phyloP scores from a whole-genome alignment of 2,888 invertebrate species.

The Heliconius erato region DNA sequence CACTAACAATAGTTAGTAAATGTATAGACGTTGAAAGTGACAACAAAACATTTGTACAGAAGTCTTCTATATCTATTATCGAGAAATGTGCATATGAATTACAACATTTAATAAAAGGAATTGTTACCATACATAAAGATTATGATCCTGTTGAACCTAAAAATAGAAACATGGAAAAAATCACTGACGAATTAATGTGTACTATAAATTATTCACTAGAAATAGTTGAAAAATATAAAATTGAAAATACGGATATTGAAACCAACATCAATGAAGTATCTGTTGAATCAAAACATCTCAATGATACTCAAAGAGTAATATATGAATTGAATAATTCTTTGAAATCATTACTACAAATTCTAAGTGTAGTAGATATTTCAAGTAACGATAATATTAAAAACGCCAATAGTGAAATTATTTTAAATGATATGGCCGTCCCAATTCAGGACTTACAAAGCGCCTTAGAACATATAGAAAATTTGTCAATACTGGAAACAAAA shows the following conservation, averaged over 20 bases:
- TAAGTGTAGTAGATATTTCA: conserved; percentile 66
- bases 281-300: conserved; percentile 70
- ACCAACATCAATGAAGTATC: conserved; percentile 67
- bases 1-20: conserved; percentile 88
- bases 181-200: conserved; percentile 81
- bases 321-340: conserved; percentile 75
- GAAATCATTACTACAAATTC: conserved; percentile 70
- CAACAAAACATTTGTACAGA: conserved; percentile 88
- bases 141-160: conserved; percentile 75
- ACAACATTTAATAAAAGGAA: conserved; percentile 82
- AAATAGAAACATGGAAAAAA: conserved; percentile 74
- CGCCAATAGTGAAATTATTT: conserved; percentile 71
- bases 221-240: conserved; percentile 83
- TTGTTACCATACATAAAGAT: conserved; percentile 75
- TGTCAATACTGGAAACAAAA: conserved; percentile 83
- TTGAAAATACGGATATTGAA: conserved; percentile 69
- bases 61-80: conserved; percentile 88
- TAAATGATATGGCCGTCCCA: conserved; percentile 78
- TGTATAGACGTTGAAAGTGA: conserved; percentile 89
- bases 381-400: conserved; percentile 60
- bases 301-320: conserved; percentile 76
- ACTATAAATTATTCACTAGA: conserved; percentile 77
- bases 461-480: conserved; percentile 79
- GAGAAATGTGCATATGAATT: conserved; percentile 86
- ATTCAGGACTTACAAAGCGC: conserved; percentile 82